Conservation (phyloP, 2,888 invertebrate species). For the Dicyrtoma fusca region DNA sequence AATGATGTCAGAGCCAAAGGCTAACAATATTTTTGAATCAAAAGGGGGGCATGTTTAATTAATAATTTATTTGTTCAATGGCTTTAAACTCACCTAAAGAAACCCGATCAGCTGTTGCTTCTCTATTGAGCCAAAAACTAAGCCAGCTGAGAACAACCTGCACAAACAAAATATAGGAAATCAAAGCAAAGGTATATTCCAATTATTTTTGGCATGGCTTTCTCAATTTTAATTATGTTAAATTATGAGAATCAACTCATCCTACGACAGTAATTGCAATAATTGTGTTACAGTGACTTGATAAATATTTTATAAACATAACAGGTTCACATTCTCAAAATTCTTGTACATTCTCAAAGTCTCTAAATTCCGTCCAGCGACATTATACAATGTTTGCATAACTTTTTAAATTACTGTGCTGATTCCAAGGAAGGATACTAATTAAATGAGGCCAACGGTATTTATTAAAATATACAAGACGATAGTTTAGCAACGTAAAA, state of each 20-base stretch:
- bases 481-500: neutral
- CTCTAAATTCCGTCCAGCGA: no score
- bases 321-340: no score
- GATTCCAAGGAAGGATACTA: no score
- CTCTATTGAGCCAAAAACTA: conserved; percentile 81
- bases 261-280: no score
- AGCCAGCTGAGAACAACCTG: conserved; percentile 83
- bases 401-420: no score
- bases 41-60: neutral
- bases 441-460: neutral
- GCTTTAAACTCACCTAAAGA: conserved; percentile 49
- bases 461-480: neutral
- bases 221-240: no score
- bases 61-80: neutral
- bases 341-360: no score
- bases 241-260: no score
- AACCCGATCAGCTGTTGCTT: conserved; percentile 60
- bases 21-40: neutral
- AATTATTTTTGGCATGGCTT: no score
- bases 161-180: neutral
- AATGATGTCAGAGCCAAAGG: neutral
- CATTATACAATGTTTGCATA: no score
- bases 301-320: no score
- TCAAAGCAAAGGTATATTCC: conserved; percentile 12
- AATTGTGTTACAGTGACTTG: no score